phyloP scores from a whole-genome alignment of 2,113 vertebrate species.

The Melanocharis versteri region DNA sequence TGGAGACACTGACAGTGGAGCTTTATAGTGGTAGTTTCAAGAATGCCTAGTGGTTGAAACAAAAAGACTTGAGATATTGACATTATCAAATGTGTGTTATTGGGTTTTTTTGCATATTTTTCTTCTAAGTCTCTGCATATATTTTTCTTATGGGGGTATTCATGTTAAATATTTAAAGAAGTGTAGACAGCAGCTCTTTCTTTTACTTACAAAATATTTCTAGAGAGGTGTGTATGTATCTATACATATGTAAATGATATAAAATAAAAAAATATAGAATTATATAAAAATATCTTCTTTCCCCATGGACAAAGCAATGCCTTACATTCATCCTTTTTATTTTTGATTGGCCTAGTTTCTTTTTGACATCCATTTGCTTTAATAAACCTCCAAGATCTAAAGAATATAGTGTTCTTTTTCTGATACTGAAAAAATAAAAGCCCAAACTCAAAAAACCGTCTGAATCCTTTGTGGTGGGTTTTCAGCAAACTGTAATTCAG shows the following conservation, averaged over 20 bases:
- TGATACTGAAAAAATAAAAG: not conserved
- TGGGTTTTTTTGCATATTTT: not conserved
- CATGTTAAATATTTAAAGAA: not conserved
- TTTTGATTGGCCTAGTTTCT: slow-evolving; percentile 25
- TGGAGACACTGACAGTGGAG: not conserved
- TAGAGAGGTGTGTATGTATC: not conserved
- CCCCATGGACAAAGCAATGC: not conserved
- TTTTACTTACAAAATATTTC: not conserved
- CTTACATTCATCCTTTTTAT: not conserved
- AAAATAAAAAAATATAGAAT: not conserved
- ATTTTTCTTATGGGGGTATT: not conserved
- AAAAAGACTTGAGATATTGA: not conserved
- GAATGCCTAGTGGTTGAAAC: not conserved
- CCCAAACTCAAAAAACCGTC: not conserved
- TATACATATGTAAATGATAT: not conserved
- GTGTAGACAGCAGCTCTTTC: not conserved
- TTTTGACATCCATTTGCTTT: not conserved
- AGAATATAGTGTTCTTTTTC: not conserved
- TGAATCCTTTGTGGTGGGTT: not conserved
- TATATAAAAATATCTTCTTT: not conserved
- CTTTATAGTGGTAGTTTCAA: not conserved
- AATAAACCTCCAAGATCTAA: not conserved
- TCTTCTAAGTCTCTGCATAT: not conserved
- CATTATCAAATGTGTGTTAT: not conserved
- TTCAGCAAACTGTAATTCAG: not conserved